phyloP scores from a whole-genome alignment of 2,797 vertebrate genomes.

The Sciaenops ocellatus region DNA sequence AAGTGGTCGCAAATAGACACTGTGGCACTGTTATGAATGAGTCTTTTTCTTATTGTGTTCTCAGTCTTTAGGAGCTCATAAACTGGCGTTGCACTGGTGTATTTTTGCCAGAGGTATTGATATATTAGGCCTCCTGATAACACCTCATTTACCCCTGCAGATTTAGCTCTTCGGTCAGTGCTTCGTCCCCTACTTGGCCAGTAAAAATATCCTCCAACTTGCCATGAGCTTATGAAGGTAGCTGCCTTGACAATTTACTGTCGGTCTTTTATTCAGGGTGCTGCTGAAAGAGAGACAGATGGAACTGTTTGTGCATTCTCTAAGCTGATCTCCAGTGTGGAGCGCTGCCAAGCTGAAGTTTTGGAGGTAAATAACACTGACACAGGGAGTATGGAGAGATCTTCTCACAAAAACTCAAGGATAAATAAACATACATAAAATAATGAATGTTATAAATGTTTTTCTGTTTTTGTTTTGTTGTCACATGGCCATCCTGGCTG shows the following conservation, averaged over 20 bases:
- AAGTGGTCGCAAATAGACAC: no score
- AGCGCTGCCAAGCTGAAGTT: slow-evolving; percentile 78
- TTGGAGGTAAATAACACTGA: slow-evolving; percentile 67
- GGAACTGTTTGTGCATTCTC: slow-evolving; percentile 66
- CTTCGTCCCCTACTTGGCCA: no score
- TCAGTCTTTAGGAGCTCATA: not conserved
- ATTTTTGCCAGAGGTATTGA: no score
- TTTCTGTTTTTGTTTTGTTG: no score
- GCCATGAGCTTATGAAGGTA: not conserved
- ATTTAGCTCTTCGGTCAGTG: no score
- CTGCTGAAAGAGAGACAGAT: slow-evolving; percentile 72
- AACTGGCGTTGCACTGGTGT: not conserved
- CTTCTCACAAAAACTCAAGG: not conserved
- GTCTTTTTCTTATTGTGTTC: not conserved
- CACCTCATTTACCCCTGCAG: no score
- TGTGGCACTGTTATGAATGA: no score
- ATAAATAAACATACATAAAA: no score
- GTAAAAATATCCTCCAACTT: not conserved
- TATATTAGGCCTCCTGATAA: no score
- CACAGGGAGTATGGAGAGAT: not conserved
- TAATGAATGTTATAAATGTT: no score
- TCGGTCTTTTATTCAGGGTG: slow-evolving; percentile 59
- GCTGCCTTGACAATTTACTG: not conserved
- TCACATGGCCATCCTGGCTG: no score
- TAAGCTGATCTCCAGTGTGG: slow-evolving; percentile 70